A percentile compares a stretch with the other conserved stretches of the same genome.
Evolutionary conservation across 2,888 invertebrate genomes (phyloP).

Genomic region (Nephrotoma flavescens): DNA sequence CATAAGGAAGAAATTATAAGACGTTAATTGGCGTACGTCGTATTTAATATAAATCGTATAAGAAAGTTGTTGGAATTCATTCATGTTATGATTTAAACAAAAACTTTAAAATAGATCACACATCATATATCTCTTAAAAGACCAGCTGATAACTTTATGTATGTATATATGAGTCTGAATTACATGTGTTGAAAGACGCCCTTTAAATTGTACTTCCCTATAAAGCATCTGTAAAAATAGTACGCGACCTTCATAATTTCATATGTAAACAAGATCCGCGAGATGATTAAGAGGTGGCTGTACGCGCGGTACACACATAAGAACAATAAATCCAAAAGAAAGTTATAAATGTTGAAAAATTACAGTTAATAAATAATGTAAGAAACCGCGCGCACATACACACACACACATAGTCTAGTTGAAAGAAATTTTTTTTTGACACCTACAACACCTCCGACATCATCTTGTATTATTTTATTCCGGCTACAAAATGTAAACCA

Average conservation of each 20-base stretch:
- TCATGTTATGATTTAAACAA: not conserved
- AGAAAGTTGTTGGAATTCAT: not conserved
- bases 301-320: not conserved
- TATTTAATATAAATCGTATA: not conserved
- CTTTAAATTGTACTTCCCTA: not conserved
- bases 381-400: not conserved
- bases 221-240: not conserved
- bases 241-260: not conserved
- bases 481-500: not conserved
- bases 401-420: not conserved
- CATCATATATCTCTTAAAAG: not conserved
- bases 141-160: not conserved
- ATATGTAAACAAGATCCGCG: not conserved
- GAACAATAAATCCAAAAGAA: not conserved
- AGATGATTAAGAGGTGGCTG: not conserved
- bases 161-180: not conserved
- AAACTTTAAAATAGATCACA: not conserved
- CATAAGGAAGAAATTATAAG: not conserved
- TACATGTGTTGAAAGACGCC: not conserved
- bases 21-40: not conserved
- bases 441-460: not conserved
- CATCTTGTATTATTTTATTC: not conserved
- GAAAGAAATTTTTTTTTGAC: not conserved
- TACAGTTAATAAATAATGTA: not conserved
- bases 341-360: not conserved